Base-by-base conservation (phyloP, 30 jellyfish, hydroid and myxozoan species). In the Hydractinia symbiolongicarpus region DNA sequence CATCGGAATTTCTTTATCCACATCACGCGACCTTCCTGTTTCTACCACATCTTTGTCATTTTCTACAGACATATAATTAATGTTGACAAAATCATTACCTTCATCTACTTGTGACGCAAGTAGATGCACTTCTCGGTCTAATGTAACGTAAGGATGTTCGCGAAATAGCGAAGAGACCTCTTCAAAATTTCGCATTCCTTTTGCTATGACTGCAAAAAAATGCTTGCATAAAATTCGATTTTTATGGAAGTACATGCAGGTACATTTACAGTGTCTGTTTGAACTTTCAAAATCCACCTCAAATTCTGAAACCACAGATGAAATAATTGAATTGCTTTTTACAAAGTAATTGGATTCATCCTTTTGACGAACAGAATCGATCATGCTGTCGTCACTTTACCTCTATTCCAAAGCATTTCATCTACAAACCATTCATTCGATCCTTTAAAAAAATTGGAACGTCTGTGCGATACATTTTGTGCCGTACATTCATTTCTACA, bases 181-280 rank as follows among this genome's bases (percentile, higher is more conserved):
- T 10, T n/a, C 68, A 57, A 57, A 57, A n/a, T 57, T n/a, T 57
- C n/a, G 10, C 10, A 9, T 9, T 9, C 68, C n/a, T 9, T n/a
- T n/a, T 57, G 10, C 13, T 57, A 57, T 57, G n/a, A 57, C 68
- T 9, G 68, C 68, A n/a, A 57, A 57, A n/a, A 57, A 57, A n/a
- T 57, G 68, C 68, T 57, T 57, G n/a, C 68, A 57, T n/a, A 57
- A 57, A n/a, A n/a, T 57, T 57, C 68, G 10, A 57, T 57, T 57
- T 57, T n/a, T 10, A 9, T 57, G 10, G 68, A 9, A 57, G 68
- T n/a, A 57, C 10, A 9, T 10, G n/a, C 68, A 57, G n/a, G 68
- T 57, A n/a, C 68, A 57, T 9, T 10, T 9, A 57, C 10, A 10
- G n/a, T 9, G n/a, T 10, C n/a, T 57, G 10, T 57, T n/a, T 9